Conservation (phyloP, 1,140 invertebrate genomes). For the Venturia canescens region DNA sequence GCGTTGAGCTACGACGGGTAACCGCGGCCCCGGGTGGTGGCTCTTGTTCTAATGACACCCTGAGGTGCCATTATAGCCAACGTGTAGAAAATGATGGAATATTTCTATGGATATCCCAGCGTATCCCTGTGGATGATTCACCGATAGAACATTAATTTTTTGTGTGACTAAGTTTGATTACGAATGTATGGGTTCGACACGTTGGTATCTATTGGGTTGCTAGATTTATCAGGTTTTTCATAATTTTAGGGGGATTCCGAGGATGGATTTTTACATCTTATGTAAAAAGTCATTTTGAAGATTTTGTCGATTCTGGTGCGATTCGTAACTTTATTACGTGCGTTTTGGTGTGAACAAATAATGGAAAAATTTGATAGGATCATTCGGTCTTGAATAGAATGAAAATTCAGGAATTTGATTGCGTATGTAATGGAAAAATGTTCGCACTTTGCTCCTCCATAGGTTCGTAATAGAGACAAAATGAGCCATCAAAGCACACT, state of each 20-base stretch:
- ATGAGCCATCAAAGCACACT: background rate
- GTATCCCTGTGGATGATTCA: background rate
- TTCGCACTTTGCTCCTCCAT: background rate
- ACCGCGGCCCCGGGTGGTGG: slow-evolving; percentile 11
- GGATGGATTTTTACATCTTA: too few species aligned
- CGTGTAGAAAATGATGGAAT: slow-evolving; percentile 3
- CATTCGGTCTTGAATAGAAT: too few species aligned
- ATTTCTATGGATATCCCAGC: background rate
- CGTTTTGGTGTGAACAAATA: too few species aligned
- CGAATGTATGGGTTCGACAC: background rate
- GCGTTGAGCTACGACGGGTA: background rate
- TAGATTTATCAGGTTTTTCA: too few species aligned
- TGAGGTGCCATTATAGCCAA: slow-evolving; percentile 16
- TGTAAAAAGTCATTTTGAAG: too few species aligned
- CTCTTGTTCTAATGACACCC: slow-evolving; percentile 27
- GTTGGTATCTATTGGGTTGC: background rate
- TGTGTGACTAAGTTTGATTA: background rate
- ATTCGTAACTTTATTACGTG: too few species aligned
- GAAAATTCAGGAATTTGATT: background rate
- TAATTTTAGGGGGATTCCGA: too few species aligned
- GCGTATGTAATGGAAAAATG: background rate
- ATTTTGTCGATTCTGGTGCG: too few species aligned
- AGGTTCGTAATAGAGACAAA: background rate
- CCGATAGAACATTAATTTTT: too few species aligned
- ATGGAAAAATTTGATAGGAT: too few species aligned